These are phyloP conservation scores for Phataginus tetradactyla DNA, from an alignment of 2,797 vertebrate species.

Conservation along the genomic window DNA sequence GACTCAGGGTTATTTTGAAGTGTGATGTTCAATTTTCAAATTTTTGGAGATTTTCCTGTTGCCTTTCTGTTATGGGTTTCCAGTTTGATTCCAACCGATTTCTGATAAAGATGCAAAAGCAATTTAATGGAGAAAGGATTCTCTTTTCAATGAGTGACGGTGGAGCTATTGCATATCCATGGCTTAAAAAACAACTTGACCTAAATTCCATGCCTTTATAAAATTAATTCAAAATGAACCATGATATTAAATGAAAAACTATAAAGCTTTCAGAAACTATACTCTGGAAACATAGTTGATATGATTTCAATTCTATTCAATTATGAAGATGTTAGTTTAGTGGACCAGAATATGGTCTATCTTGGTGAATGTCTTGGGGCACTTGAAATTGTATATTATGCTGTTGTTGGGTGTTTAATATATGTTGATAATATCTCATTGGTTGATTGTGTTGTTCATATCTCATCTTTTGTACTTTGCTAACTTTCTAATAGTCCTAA, in stretches of 20 bases:
- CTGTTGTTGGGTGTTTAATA: not conserved
- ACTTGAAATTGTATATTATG: not conserved
- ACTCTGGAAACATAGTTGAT: not conserved
- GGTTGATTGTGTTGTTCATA: not conserved
- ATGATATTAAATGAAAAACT: not conserved
- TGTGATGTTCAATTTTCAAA: not conserved
- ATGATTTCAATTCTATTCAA: not conserved
- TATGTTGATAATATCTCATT: not conserved
- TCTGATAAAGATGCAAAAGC: not conserved
- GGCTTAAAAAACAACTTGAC: not conserved
- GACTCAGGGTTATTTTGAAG: not conserved
- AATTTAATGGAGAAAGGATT: not conserved
- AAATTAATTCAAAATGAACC: not conserved
- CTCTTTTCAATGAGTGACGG: not conserved
- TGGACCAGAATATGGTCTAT: not conserved
- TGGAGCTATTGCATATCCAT: not conserved
- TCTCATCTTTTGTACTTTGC: not conserved
- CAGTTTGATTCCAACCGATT: not conserved
- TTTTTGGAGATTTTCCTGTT: not conserved
- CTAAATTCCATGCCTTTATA: not conserved
- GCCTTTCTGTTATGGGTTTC: not conserved
- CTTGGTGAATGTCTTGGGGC: not conserved
- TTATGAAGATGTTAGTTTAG: not conserved
- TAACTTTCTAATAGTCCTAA: not conserved
- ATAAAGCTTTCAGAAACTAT: conserved; percentile 1